A percentile compares a stretch with the other conserved stretches of the same genome.
These are phyloP conservation scores for Eupelmus urozonus DNA, from an alignment of 2,888 invertebrate genomes.

Conservation along the genomic window DNA sequence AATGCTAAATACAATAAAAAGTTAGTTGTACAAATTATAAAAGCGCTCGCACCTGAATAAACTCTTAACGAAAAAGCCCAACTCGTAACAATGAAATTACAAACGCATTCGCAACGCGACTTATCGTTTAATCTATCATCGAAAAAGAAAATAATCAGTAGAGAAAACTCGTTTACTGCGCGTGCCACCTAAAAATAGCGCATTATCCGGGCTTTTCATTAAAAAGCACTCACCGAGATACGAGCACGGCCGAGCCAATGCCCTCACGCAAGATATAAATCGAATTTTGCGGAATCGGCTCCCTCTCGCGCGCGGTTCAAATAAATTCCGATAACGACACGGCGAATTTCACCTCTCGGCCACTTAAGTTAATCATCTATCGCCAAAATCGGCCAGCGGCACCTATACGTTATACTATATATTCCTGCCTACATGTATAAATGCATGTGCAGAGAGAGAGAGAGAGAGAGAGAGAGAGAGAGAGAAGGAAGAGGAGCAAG, in stretches of 20 bases:
- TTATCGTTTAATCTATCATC: no score
- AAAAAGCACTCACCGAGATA: slow-evolving; percentile 55
- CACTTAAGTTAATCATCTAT: slow-evolving; percentile 52
- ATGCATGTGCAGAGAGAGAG: background rate
- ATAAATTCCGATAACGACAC: slow-evolving; percentile 51
- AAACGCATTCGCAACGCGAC: no score
- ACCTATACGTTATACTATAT: background rate
- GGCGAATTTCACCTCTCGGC: background rate
- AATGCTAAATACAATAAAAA: no score
- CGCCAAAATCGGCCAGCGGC: background rate
- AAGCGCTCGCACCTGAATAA: no score
- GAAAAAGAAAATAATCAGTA: slow-evolving; percentile 55
- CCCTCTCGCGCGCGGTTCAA: no score
- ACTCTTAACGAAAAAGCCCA: no score
- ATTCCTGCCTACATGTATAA: background rate
- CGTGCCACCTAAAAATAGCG: slow-evolving; percentile 32
- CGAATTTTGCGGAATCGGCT: slow-evolving; percentile 46
- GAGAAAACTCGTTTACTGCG: slow-evolving; percentile 33
- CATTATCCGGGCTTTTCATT: slow-evolving; percentile 50
- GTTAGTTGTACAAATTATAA: no score
- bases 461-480: slow-evolving; percentile 1
- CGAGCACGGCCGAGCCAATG: background rate
- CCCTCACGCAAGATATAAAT: slow-evolving; percentile 46
- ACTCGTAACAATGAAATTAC: no score
- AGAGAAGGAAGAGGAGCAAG: background rate